Evolutionary conservation across 2,797 vertebrate species (phyloP).

Genomic region (Anomalospiza imberbis): DNA sequence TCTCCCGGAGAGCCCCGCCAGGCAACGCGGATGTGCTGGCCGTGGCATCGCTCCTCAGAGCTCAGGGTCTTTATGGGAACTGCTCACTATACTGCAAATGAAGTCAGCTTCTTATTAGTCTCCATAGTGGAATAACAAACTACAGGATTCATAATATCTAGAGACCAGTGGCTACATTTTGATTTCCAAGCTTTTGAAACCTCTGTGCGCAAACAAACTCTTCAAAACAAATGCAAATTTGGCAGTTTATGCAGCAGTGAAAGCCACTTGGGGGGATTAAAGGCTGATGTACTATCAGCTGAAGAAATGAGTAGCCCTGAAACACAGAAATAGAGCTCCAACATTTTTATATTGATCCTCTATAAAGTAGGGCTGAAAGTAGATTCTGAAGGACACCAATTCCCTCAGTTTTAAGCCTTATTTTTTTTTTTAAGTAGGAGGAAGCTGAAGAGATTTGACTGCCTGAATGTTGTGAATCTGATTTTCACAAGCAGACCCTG

Average conservation of each 20-base stretch:
- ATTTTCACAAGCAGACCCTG: neutral
- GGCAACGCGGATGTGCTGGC: neutral
- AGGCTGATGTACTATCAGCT: constrained; percentile 57
- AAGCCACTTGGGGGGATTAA: constrained; percentile 59
- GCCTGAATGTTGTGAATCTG: neutral
- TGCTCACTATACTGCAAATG: neutral
- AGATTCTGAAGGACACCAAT: constrained; percentile 21
- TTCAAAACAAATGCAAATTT: constrained; percentile 64
- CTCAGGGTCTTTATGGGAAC: neutral
- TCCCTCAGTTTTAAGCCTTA: neutral
- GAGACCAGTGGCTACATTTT: constrained; percentile 39
- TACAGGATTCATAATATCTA: neutral
- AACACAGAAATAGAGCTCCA: constrained; percentile 30
- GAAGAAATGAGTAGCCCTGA: constrained; percentile 53
- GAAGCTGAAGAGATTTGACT: neutral
- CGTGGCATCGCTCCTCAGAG: neutral
- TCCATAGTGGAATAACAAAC: constrained; percentile 16
- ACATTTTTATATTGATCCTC: constrained; percentile 48
- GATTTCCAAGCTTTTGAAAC: constrained; percentile 41
- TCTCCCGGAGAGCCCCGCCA: accelerated
- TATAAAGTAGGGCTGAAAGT: neutral
- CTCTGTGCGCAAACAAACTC: constrained; percentile 20
- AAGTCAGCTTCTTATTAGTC: constrained; percentile 16
- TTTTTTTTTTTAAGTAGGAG: neutral
- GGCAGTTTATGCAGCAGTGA: constrained; percentile 37